Evolutionary conservation across 2,888 invertebrate species (phyloP).

Genomic region (Pseudolycoriella hygida): DNA sequence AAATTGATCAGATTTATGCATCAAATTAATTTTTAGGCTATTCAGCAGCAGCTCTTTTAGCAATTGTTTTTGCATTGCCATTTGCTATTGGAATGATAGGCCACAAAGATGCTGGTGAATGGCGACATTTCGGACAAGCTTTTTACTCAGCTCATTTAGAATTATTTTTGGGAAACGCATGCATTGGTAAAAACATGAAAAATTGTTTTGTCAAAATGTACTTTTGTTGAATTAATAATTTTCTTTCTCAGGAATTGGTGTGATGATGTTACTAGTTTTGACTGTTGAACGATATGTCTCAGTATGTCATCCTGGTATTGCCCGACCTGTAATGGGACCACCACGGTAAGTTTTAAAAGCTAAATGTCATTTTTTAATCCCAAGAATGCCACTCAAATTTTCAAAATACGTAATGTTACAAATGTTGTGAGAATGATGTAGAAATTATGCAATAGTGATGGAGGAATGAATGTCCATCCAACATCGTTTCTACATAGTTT

Average conservation of each 20-base stretch:
- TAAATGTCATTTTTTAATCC: no score
- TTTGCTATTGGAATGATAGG: conserved; percentile 46
- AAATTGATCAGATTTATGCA: no score
- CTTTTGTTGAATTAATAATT: no score
- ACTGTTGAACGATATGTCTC: conserved; percentile 58
- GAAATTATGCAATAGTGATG: no score
- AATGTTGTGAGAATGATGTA: no score
- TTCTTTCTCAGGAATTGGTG: conserved; percentile 39
- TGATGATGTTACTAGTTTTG: conserved; percentile 55
- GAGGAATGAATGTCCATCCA: no score
- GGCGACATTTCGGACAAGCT: conserved; percentile 43
- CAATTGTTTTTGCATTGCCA: conserved; percentile 50
- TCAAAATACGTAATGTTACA: no score
- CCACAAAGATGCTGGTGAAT: conserved; percentile 44
- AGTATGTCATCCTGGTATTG: conserved; percentile 53
- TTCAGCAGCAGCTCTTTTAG: conserved; percentile 57
- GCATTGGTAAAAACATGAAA: conserved; percentile 31
- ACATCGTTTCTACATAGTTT: no score
- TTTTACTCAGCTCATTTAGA: conserved; percentile 53
- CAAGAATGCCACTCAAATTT: no score
- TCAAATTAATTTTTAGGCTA: conserved; percentile 37
- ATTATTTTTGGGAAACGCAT: conserved; percentile 52
- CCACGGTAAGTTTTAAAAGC: conserved; percentile 28
- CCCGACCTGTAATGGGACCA: conserved; percentile 44
- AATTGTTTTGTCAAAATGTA: no score